Evolutionary conservation across 2,888 invertebrate species (phyloP).

Genomic region (Oasisia sp.): DNA sequence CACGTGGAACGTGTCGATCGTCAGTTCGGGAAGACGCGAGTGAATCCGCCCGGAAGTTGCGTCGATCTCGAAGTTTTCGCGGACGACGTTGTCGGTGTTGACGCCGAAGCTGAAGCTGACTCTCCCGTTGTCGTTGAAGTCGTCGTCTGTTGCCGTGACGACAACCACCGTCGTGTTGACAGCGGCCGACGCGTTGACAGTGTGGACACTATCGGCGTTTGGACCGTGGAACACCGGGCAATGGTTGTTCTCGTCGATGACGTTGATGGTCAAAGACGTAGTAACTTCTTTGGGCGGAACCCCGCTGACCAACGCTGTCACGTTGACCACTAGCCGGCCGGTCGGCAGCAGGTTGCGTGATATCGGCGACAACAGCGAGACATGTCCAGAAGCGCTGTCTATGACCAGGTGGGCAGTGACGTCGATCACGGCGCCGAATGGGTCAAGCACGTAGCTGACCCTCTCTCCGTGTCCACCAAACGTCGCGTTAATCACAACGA

Average conservation of each 20-base stretch:
- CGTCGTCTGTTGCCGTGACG: background rate
- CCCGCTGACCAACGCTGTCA: background rate
- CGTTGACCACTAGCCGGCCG: background rate
- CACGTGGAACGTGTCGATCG: background rate
- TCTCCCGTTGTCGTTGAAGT: background rate
- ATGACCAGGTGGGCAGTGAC: background rate
- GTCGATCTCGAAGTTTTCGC: background rate
- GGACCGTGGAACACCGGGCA: background rate
- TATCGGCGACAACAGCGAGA: background rate
- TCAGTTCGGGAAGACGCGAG: background rate
- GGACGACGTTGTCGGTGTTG: background rate
- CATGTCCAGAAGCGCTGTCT: background rate
- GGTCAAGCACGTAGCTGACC: background rate
- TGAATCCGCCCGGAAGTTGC: background rate
- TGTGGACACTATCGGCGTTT: background rate
- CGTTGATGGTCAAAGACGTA: background rate
- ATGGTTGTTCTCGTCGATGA: background rate
- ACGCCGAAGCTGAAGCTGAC: background rate
- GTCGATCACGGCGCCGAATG: background rate
- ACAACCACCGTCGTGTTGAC: background rate
- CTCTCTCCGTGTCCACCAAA: background rate
- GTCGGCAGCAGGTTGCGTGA: background rate
- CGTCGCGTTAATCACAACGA: background rate
- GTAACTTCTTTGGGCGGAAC: background rate
- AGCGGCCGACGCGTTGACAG: background rate